A percentile compares a stretch with the other conserved stretches of the same genome.
phyloP scores from a whole-genome alignment of 2,888 invertebrate genomes.

The Agrotis puta region DNA sequence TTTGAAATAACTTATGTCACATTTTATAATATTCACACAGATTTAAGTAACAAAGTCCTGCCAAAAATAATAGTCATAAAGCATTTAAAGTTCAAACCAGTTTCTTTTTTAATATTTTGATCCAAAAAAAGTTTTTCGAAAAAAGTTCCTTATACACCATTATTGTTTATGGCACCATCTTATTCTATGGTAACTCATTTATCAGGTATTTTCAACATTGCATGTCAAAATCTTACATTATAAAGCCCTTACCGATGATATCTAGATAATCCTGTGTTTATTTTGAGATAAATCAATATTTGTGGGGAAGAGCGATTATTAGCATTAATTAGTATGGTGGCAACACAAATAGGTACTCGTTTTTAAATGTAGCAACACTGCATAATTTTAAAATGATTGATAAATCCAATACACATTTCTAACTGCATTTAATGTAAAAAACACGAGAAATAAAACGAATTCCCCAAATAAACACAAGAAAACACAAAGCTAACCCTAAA shows the following conservation, averaged over 20 bases:
- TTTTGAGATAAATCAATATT: slow-evolving; percentile 30
- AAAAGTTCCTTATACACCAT: slow-evolving; percentile 70
- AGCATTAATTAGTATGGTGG: not conserved
- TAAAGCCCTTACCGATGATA: slow-evolving; percentile 73
- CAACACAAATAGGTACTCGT: slow-evolving; percentile 18
- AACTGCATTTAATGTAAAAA: not conserved
- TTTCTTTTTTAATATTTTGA: slow-evolving; percentile 28
- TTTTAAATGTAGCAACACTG: slow-evolving; percentile 4
- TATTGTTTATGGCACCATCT: slow-evolving; percentile 87
- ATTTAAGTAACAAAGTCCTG: slow-evolving; percentile 12
- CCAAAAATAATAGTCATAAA: slow-evolving; percentile 42
- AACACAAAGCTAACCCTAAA: slow-evolving; percentile 63
- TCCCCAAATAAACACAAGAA: slow-evolving; percentile 62
- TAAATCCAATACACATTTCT: not conserved
- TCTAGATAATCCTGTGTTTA: slow-evolving; percentile 55
- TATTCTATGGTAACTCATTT: slow-evolving; percentile 88
- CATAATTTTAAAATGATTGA: not conserved
- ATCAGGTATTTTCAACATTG: slow-evolving; percentile 80
- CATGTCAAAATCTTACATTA: slow-evolving; percentile 68
- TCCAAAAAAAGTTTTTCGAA: slow-evolving; percentile 46
- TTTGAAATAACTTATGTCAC: slow-evolving; percentile 1
- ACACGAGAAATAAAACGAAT: not conserved
- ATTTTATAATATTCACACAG: slow-evolving; percentile 42
- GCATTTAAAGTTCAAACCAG: slow-evolving; percentile 41
- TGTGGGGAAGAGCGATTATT: not conserved